Percentiles rank a stretch among this genome's conserved stretches.
Evolutionary conservation across 2,888 invertebrate genomes (phyloP).

Genomic region (Buathra laborator): DNA sequence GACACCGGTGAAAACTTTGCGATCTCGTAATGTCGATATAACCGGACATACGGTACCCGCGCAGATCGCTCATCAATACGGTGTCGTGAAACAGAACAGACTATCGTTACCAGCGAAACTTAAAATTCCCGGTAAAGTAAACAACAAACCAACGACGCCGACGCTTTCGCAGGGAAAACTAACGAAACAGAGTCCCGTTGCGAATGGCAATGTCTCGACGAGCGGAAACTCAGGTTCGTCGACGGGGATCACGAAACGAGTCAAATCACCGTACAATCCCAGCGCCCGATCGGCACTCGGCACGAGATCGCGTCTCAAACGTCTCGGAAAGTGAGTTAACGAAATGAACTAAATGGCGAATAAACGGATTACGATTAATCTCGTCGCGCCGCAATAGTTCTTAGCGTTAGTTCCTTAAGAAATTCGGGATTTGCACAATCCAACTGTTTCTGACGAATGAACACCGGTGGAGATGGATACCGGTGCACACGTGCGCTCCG

Average conservation of each 20-base stretch:
- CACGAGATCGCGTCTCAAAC: constrained; percentile 83
- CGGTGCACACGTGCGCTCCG: not conserved
- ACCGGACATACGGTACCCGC: constrained; percentile 81
- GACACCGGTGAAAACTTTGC: constrained; percentile 83
- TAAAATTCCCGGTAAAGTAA: constrained; percentile 68
- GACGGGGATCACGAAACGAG: constrained; percentile 80
- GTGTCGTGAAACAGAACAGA: constrained; percentile 79
- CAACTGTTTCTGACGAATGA: not conserved
- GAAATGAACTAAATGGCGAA: not conserved
- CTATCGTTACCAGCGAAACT: constrained; percentile 78
- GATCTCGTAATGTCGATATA: constrained; percentile 84
- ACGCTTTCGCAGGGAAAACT: constrained; percentile 64
- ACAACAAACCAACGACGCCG: constrained; percentile 54
- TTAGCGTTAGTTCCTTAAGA: too few relatives aligned
- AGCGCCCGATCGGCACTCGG: constrained; percentile 79
- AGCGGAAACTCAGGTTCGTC: constrained; percentile 30
- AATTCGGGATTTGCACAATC: not conserved
- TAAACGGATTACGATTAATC: not conserved
- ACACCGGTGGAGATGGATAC: not conserved
- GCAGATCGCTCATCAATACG: constrained; percentile 81
- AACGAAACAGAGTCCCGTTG: constrained; percentile 56
- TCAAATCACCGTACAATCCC: constrained; percentile 81
- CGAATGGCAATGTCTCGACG: constrained; percentile 35
- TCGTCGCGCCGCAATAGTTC: too few relatives aligned
- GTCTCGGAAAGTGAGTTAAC: constrained; percentile 80